Conservation (phyloP, 1,140 invertebrate genomes). For the Listronotus oregonensis region DNA sequence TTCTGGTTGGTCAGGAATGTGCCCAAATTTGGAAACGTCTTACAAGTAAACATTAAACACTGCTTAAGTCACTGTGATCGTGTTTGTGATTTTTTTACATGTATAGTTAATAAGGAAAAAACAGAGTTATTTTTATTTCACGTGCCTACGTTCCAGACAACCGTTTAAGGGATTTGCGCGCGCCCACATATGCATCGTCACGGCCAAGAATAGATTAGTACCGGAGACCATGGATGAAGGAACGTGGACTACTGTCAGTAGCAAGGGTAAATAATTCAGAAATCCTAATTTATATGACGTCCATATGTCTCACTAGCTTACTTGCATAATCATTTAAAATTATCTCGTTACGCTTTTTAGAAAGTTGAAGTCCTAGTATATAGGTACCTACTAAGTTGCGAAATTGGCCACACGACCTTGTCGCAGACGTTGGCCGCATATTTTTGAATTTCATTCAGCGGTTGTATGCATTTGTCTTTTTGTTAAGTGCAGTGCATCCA, state of each 20-base stretch:
- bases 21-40: conserved; percentile 28
- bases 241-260: conserved; percentile 35
- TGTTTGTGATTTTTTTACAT: conserved; percentile 27
- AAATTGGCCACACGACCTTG: conserved; percentile 27
- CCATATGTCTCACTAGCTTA: conserved; percentile 18
- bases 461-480: background rate
- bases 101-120: background rate
- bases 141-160: conserved; percentile 18
- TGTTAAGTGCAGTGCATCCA: background rate
- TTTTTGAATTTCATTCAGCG: conserved; percentile 3
- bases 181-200: conserved; percentile 43
- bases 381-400: background rate
- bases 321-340: conserved; percentile 13
- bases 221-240: conserved; percentile 38
- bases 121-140: conserved; percentile 6
- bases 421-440: conserved; percentile 14
- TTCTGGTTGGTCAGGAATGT: conserved; percentile 8
- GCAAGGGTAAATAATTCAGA: conserved; percentile 29
- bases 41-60: background rate
- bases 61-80: conserved; percentile 33
- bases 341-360: conserved; percentile 25
- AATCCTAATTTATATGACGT: background rate
- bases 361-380: conserved; percentile 27
- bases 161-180: conserved; percentile 41
- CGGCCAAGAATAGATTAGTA: conserved; percentile 43